Evolutionary conservation across 2,113 vertebrate species (phyloP).

Genomic region (Piprites chloris): DNA sequence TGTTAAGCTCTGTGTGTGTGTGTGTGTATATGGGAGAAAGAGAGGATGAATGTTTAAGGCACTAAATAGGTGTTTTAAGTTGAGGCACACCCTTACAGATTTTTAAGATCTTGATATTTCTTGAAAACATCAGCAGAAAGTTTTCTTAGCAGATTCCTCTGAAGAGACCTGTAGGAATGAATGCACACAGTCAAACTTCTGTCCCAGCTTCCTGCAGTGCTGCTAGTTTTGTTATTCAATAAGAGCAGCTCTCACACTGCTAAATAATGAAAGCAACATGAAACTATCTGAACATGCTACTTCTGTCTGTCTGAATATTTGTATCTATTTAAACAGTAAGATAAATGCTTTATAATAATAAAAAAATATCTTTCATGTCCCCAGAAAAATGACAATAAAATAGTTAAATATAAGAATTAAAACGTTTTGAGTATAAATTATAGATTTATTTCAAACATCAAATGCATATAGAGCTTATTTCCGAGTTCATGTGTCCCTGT

Average conservation of each 20-base stretch:
- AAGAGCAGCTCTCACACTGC: neutral
- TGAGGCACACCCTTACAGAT: slow-evolving; percentile 81
- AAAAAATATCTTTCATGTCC: neutral
- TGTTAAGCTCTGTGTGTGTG: neutral
- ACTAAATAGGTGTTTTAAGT: neutral
- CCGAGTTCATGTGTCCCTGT: neutral
- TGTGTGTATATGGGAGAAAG: neutral
- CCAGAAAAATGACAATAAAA: neutral
- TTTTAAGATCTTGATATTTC: slow-evolving; percentile 83
- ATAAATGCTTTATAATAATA: neutral
- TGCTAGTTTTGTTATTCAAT: neutral
- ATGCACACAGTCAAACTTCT: neutral
- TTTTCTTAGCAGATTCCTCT: slow-evolving; percentile 81
- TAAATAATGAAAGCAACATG: neutral
- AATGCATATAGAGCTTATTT: neutral
- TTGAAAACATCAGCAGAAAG: slow-evolving; percentile 83
- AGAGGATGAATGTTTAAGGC: neutral
- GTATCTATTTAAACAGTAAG: neutral
- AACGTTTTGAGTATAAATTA: neutral
- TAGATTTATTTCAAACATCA: neutral
- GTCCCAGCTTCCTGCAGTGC: neutral
- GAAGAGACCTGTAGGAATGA: slow-evolving; percentile 83
- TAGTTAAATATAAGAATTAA: neutral
- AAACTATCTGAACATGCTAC: neutral
- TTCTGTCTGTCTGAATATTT: neutral